Conservation (phyloP, 1,140 invertebrate genomes). For the Dinothrombium tinctorium region DNA sequence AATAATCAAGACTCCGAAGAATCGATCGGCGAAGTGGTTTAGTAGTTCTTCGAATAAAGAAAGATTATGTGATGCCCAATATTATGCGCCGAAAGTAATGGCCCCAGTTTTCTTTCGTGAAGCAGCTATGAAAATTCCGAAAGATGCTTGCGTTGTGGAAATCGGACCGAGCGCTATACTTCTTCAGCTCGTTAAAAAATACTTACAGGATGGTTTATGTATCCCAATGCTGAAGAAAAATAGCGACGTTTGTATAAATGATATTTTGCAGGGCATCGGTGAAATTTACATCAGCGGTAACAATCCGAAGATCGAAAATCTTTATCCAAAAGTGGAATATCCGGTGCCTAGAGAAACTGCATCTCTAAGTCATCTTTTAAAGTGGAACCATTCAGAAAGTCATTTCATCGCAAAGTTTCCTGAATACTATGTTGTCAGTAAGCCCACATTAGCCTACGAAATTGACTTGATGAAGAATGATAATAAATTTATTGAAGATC, state of each 20-base stretch:
- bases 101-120: slow-evolving; percentile 63
- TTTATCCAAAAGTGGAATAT: slow-evolving; percentile 20
- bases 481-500: slow-evolving; percentile 52
- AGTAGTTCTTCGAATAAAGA: slow-evolving; percentile 65
- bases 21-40: slow-evolving; percentile 54
- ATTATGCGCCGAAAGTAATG: slow-evolving; percentile 30
- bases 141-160: slow-evolving; percentile 48
- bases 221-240: slow-evolving; percentile 21
- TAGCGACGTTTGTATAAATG: slow-evolving; percentile 38
- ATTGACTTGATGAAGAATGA: slow-evolving; percentile 36
- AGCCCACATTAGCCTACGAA: slow-evolving; percentile 45
- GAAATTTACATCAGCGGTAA: slow-evolving; percentile 50
- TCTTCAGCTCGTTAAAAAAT: slow-evolving; percentile 36
- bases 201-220: slow-evolving; percentile 20
- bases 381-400: slow-evolving; percentile 29
- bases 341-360: slow-evolving; percentile 26
- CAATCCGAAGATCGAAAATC: slow-evolving; percentile 31
- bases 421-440: slow-evolving; percentile 18
- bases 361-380: slow-evolving; percentile 23
- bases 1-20: slow-evolving; percentile 50
- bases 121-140: slow-evolving; percentile 42
- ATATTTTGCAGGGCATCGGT: slow-evolving; percentile 25
- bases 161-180: slow-evolving; percentile 58
- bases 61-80: slow-evolving; percentile 30
- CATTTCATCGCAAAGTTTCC: slow-evolving; percentile 47